These are phyloP conservation scores for Crossocerus cetratus DNA, from an alignment of 2,888 invertebrate species.

Conservation along the genomic window DNA sequence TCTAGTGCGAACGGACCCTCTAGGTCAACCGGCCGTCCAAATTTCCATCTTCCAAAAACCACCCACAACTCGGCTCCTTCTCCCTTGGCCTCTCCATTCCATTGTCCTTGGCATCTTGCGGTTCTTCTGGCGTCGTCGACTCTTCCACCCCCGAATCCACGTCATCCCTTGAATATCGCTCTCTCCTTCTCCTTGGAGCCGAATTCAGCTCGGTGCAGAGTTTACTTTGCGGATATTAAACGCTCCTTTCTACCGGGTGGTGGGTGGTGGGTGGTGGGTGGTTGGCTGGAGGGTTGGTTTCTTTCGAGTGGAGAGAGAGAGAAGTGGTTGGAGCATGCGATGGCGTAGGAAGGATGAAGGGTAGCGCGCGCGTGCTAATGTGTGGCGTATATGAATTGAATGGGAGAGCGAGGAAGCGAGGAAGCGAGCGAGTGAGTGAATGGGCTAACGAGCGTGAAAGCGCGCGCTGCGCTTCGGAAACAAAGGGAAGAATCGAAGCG, in stretches of 20 bases:
- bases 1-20: slow-evolving; percentile 29
- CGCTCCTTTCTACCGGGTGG: not conserved
- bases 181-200: too few species aligned
- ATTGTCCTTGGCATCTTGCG: slow-evolving; percentile 9
- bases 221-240: too few species aligned
- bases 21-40: slow-evolving; percentile 50
- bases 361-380: not conserved
- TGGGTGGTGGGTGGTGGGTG: not conserved
- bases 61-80: too few species aligned
- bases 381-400: not conserved
- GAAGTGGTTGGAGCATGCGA: not conserved
- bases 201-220: too few species aligned
- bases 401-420: too few species aligned
- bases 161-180: not conserved
- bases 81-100: slow-evolving; percentile 21
- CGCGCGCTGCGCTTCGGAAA: not conserved
- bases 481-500: slow-evolving; percentile 1
- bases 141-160: not conserved
- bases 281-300: not conserved
- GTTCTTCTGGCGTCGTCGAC: not conserved
- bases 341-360: not conserved
- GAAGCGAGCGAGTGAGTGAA: not conserved
- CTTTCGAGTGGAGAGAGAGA: not conserved
- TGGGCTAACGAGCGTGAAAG: not conserved
- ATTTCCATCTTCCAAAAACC: slow-evolving; percentile 9